Evolutionary conservation across 2,888 invertebrate genomes (phyloP), one percentile per base, ranked within the genome.

Genomic region (Agrypnus murinus): DNA sequence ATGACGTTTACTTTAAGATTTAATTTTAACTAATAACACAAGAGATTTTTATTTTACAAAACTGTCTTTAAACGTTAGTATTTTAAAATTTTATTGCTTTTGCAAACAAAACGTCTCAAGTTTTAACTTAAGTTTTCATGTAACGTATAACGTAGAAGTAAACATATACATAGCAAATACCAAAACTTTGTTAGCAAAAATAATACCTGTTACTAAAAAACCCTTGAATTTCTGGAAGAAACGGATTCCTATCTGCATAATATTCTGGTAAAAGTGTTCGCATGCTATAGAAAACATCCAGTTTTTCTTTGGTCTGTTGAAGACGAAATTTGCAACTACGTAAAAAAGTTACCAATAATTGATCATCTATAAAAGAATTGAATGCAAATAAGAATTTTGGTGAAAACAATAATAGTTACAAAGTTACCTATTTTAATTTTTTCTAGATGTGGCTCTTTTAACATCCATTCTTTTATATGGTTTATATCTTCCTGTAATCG

Each of bases 261-360:
- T 90, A 85, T 75, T 91, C 90, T 1, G 91, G 90, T 0, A 89
- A 85, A 32, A 88, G 84, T 1, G 87, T 86, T 71, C 88, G 88
- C 78, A 88, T 80, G 8, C 89, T 89, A 78, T 90, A 90, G 77
- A 87, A 90, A 84, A 87, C 87, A 71, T 89, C 89, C 38, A 89
- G 75, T 76, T 89, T 89, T 74, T 87, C 85, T 79, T 89, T 89
- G 45, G 86, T 86, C 72, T 86, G 84, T 77, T 89, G 88, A 46
- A 89, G 77, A 62, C 88, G 88, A 79, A 87, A 88, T 81, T 89
- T 89, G 74, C 86, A 87, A 48, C 89, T 88, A 3, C 89, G 85
- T 15, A 89, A 80, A 82, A 88, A 89, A 32, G 86, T 84, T 1
- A 87, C 75, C 1, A 89, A 80, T 85, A 87, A 87, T 81, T 89